phyloP scores from a whole-genome alignment of 2,888 invertebrate species.

The Leucania comma region DNA sequence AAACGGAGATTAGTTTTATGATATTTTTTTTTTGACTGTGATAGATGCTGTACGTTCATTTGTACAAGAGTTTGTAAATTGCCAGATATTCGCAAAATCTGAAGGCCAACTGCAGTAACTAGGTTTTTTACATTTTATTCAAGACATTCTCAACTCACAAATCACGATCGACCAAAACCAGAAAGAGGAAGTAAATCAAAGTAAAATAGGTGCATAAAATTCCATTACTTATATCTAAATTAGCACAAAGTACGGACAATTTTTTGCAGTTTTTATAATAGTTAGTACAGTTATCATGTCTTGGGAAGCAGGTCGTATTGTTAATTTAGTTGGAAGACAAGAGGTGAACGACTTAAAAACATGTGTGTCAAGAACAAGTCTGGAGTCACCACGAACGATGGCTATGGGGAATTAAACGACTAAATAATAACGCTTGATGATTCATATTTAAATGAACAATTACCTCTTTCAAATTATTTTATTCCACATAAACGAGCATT shows the following conservation, averaged over 20 bases:
- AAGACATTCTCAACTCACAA: neutral
- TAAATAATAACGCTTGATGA: neutral
- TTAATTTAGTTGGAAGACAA: constrained; percentile 26
- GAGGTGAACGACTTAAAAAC: constrained; percentile 45
- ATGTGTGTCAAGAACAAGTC: constrained; percentile 26
- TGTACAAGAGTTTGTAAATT: neutral
- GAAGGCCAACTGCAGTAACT: neutral
- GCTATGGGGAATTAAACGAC: neutral
- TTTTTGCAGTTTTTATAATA: constrained; percentile 20
- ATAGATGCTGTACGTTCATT: constrained; percentile 2
- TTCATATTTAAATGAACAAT: constrained; percentile 1
- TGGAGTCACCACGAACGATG: neutral
- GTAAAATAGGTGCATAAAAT: neutral
- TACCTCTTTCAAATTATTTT: neutral
- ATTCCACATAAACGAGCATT: neutral
- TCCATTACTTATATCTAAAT: constrained; percentile 39
- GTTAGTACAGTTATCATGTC: constrained; percentile 57
- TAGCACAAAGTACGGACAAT: constrained; percentile 5
- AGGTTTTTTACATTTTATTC: neutral
- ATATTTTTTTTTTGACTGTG: constrained; percentile 33
- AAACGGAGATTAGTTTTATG: constrained; percentile 50
- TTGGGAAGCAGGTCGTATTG: constrained; percentile 58
- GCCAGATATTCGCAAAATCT: constrained; percentile 4
- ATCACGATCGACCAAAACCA: neutral
- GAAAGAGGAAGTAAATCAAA: constrained; percentile 4